Base-by-base conservation (phyloP, 2,888 invertebrate genomes). In the Gortyna flavago region DNA sequence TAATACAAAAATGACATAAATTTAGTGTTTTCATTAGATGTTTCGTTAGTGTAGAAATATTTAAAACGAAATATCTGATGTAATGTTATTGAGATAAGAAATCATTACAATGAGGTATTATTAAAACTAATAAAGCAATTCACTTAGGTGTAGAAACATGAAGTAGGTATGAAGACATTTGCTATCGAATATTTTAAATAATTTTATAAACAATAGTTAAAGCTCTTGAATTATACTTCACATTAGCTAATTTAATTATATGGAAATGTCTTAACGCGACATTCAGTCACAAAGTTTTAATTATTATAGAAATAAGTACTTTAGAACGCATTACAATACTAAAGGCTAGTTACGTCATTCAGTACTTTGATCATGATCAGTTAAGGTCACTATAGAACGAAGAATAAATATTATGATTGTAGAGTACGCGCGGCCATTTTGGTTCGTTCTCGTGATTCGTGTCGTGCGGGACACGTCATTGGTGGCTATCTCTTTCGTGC, bases 391-490 rank as follows among this genome's bases (percentile, higher is more conserved):
- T 94, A 95, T 95, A 92, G 93, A 95, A 95, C 93, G 95, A 95
- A 95, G 92, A 95, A 96, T 96, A 96, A 96, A 96, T 96, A 96
- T 96, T 96, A 96, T 96, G 96, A 96, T 96, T 96, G 96, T 96
- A 95, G 94, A 95, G 94, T 94, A 93, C 92, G 91, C 93, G 95
- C 96, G 94, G 96, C 96, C 96, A 96, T 96, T 96, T 96, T 96
- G 96, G 93, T 93, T 95, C 91, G 94, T 93, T 96, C 96, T 96
- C 96, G 96, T 96, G 96, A 96, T 96, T 96, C 93, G 94, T 94
- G 93, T 93, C 92, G 93, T 93, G 92, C 92, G 92, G 93, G 96
- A 96, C 96, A 96, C 96, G 96, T 96, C 96, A 96, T 92, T 94
- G 92, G 92, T 91, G 89, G 94, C 94, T 92, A 90, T 96, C 96